Percentiles rank a stretch among this genome's conserved stretches.
These are phyloP conservation scores for Tetramorium alpestre DNA, from an alignment of 1,140 invertebrate genomes.

Conservation along the genomic window DNA sequence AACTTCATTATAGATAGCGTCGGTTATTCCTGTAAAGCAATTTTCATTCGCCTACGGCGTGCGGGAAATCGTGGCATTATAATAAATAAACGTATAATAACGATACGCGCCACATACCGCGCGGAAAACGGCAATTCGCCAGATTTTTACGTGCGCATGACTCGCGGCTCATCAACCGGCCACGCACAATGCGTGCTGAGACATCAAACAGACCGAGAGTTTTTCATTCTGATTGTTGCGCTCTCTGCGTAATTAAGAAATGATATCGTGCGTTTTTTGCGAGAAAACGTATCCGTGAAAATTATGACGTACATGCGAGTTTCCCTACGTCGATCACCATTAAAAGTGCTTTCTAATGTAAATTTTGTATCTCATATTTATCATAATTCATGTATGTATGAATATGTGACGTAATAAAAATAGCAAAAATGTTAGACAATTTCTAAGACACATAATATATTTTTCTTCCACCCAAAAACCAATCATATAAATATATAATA, in stretches of 20 bases:
- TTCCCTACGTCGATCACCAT: background rate
- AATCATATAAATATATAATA: background rate
- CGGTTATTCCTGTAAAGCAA: background rate
- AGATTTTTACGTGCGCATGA: slow-evolving; percentile 51
- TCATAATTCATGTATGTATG: background rate
- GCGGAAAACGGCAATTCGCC: slow-evolving; percentile 72
- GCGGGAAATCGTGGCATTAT: slow-evolving; percentile 54
- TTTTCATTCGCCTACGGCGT: background rate
- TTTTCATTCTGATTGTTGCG: slow-evolving; percentile 83
- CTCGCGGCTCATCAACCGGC: slow-evolving; percentile 76
- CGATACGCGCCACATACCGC: slow-evolving; percentile 81
- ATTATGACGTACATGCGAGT: background rate
- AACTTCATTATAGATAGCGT: slow-evolving; percentile 1
- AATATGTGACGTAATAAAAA: background rate
- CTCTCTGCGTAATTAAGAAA: slow-evolving; percentile 73
- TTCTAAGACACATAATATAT: background rate
- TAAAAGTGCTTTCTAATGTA: background rate
- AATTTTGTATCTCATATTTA: background rate
- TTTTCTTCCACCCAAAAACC: background rate
- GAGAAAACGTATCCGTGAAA: slow-evolving; percentile 27
- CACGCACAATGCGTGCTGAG: slow-evolving; percentile 49
- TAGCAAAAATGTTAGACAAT: background rate
- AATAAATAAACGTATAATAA: slow-evolving; percentile 83
- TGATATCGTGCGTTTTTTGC: slow-evolving; percentile 67
- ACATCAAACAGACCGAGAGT: slow-evolving; percentile 83